Base-by-base conservation (phyloP, 2,888 invertebrate species). In the Amiota communis region DNA sequence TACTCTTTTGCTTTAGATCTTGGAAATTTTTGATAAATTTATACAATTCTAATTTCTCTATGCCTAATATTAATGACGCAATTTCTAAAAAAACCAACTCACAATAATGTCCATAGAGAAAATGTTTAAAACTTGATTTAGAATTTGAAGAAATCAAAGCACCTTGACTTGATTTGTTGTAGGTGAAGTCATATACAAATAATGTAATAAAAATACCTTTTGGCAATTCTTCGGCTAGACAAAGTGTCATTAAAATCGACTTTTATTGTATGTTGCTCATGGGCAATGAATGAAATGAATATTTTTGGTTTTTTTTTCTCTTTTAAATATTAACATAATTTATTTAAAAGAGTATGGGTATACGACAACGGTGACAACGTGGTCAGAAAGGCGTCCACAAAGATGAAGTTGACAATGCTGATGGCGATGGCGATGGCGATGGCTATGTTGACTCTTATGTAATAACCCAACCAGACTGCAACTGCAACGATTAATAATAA, bases 311-410 rank as follows among this genome's bases (percentile, higher is more conserved):
- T n/a, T 36, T 36, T 36, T 36, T 36, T 2, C 6, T 36, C 36
- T 36, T 36, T 36, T 36, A 36, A 36, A 36, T 36, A 36, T 59
- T 59, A 17, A 59, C 59, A 59, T 59, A 59, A 59, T 59, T 59
- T 59, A 59, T 59, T 59, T 59, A 10, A 20, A 59, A 36, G 36
- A 4, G 6, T 36, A 23, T 2, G 36, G 6, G 36, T 36, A 36
- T 36, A 36, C 36, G 36, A 6, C 4, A 36, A 6, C 4, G 6
- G 36, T 36, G 36, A 36, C 36, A 36, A 36, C 36, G 36, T 36
- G 36, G 36, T 36, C 36, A 36, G 36, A 36, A 36, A 36, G 36
- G 36, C 36, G 36, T 36, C 36, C 36, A 36, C 36, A 36, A 36
- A 36, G 36, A 36, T 36, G 36, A 2, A 36, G 36, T 36, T 36